phyloP scores from a whole-genome alignment of 1,140 invertebrate species.

The Pomacea maculata region DNA sequence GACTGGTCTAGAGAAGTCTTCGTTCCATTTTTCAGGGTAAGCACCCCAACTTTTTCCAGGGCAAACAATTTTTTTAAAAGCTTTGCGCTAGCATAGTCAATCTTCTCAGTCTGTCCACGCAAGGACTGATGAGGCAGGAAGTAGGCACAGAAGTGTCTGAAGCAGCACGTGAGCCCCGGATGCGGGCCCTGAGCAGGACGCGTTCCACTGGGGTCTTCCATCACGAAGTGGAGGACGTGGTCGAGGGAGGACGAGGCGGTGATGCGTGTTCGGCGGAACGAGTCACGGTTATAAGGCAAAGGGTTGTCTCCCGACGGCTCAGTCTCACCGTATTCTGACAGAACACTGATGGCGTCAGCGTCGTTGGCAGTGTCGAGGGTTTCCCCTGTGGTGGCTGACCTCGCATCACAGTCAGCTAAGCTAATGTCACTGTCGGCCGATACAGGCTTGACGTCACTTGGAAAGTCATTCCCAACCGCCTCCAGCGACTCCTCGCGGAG shows the following conservation, averaged over 20 bases:
- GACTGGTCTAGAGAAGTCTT: no score
- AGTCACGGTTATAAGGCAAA: not conserved
- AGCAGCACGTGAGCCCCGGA: not conserved
- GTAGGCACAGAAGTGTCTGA: not conserved
- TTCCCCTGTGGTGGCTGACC: not conserved
- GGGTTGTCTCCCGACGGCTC: slow-evolving; percentile 2
- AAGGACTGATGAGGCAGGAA: no score
- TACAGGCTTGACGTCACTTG: not conserved
- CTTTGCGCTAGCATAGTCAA: no score
- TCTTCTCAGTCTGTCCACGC: no score
- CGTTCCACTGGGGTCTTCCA: not conserved
- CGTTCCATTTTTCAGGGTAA: no score
- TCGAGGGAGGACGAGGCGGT: not conserved
- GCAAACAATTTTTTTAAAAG: no score
- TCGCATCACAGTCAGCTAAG: not conserved
- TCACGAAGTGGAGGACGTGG: not conserved
- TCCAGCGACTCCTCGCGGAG: slow-evolving; percentile 11
- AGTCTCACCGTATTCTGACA: not conserved
- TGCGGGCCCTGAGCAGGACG: not conserved
- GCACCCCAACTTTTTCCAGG: no score
- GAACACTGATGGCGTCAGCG: slow-evolving; percentile 1
- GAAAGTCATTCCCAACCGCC: not conserved
- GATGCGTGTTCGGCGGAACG: not conserved
- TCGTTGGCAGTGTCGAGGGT: not conserved
- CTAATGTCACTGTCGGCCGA: not conserved